Conservation (phyloP, 92 coral and sea anemone genomes). For the Micromussa lordhowensis region DNA sequence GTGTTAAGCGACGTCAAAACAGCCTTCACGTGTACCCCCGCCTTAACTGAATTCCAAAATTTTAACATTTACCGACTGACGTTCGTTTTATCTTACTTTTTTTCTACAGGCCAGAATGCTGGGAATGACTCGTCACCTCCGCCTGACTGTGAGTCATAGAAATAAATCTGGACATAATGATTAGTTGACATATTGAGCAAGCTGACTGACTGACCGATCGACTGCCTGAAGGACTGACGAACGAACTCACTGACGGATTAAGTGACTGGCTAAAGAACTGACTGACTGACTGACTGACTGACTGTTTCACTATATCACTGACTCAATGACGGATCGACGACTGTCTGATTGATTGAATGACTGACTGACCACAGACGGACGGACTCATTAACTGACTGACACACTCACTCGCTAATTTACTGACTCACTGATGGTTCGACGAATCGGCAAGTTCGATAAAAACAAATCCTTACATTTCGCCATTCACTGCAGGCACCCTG, state of each 20-base stretch:
- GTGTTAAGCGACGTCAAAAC: no score
- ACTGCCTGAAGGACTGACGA: not conserved
- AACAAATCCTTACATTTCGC: no score
- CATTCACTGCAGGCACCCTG: not conserved
- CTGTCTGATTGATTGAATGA: not conserved
- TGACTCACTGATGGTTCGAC: not conserved
- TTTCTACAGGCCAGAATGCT: not conserved
- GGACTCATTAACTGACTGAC: not conserved
- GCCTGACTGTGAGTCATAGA: constrained; percentile 8
- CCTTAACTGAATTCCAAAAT: no score
- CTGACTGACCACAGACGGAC: not conserved
- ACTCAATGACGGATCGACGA: not conserved
- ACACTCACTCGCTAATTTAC: not conserved
- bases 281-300: not conserved
- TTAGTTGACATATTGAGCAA: no score
- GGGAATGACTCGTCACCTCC: constrained; percentile 35
- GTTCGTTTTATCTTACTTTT: no score
- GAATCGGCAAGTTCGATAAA: no score
- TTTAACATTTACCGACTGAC: no score
- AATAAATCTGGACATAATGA: not conserved
- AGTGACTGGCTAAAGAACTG: not conserved
- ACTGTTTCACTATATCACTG: not conserved
- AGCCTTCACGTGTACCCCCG: no score
- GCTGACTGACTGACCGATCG: not conserved
- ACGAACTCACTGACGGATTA: not conserved